phyloP scores from a whole-genome alignment of 2,888 invertebrate species.

The Limenitis arthemis region DNA sequence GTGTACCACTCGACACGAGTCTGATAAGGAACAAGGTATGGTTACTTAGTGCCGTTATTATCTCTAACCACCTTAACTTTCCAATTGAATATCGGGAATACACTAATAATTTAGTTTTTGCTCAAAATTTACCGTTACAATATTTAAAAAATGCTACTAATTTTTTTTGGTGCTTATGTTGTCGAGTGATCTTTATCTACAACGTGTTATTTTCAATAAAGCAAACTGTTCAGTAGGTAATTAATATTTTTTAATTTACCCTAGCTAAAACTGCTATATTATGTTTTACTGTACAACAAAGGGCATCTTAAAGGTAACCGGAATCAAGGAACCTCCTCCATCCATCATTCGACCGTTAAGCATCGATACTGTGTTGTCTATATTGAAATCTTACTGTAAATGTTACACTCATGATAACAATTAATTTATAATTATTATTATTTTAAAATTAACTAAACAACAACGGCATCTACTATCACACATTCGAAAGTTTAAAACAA shows the following conservation, averaged over 20 bases:
- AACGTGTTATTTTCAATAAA: conserved; percentile 42
- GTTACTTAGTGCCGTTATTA: conserved; percentile 55
- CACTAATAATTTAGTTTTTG: conserved; percentile 17
- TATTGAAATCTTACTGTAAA: conserved; percentile 59
- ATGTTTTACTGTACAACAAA: conserved; percentile 67
- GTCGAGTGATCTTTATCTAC: conserved; percentile 46
- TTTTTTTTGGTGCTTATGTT: conserved; percentile 55
- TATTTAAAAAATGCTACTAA: conserved; percentile 49
- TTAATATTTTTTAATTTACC: conserved; percentile 65
- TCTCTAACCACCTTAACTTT: conserved; percentile 8
- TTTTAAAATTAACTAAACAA: conserved; percentile 70
- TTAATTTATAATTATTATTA: conserved; percentile 52
- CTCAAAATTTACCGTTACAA: conserved; percentile 29
- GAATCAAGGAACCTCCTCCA: conserved; percentile 38
- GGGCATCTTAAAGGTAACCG: conserved; percentile 49
- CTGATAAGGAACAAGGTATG: conserved; percentile 29
- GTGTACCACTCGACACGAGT: conserved; percentile 18
- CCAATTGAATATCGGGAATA: conserved; percentile 14
- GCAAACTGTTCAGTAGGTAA: conserved; percentile 43
- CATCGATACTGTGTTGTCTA: conserved; percentile 48
- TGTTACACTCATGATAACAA: conserved; percentile 71
- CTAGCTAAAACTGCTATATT: conserved; percentile 69
- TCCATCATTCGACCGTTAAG: conserved; percentile 46
- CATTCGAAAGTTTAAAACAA: conserved; percentile 73
- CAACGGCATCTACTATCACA: conserved; percentile 74